Evolutionary conservation across 2,888 invertebrate species (phyloP).

Genomic region (Tinea trinotella): DNA sequence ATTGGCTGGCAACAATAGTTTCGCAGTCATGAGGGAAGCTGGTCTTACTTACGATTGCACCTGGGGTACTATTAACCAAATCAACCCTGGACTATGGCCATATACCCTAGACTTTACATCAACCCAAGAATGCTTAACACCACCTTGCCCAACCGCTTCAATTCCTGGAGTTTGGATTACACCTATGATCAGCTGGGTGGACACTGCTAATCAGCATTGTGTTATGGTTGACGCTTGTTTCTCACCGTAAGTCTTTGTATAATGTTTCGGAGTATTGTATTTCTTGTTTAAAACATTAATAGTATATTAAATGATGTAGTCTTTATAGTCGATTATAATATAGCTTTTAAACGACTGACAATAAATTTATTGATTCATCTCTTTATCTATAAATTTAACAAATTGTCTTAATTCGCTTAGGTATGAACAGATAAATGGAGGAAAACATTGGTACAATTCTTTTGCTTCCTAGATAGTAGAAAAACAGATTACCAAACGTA

Average conservation of each 20-base stretch:
- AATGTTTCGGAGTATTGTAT: too few species aligned
- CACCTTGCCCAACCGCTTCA: constrained; percentile 70
- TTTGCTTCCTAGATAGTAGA: too few species aligned
- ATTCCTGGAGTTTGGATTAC: constrained; percentile 76
- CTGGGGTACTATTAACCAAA: constrained; percentile 63
- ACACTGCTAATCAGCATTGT: constrained; percentile 58
- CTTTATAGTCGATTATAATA: too few species aligned
- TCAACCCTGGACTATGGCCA: constrained; percentile 73
- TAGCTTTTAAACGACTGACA: too few species aligned
- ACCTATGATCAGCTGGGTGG: constrained; percentile 74
- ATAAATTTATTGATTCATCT: too few species aligned
- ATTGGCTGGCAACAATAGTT: constrained; percentile 70
- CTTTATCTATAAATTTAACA: too few species aligned
- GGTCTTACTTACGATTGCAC: constrained; percentile 74
- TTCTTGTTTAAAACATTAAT: too few species aligned
- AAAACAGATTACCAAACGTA: too few species aligned
- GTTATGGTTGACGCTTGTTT: constrained; percentile 71
- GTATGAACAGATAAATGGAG: too few species aligned
- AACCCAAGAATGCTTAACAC: constrained; percentile 68
- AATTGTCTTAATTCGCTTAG: too few species aligned
- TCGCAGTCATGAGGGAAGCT: constrained; percentile 62
- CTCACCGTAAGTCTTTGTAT: background rate
- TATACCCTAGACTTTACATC: constrained; percentile 76
- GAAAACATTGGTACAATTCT: too few species aligned
- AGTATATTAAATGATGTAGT: too few species aligned